phyloP scores from a whole-genome alignment of 2,797 vertebrate genomes.

The Lutra lutra region DNA sequence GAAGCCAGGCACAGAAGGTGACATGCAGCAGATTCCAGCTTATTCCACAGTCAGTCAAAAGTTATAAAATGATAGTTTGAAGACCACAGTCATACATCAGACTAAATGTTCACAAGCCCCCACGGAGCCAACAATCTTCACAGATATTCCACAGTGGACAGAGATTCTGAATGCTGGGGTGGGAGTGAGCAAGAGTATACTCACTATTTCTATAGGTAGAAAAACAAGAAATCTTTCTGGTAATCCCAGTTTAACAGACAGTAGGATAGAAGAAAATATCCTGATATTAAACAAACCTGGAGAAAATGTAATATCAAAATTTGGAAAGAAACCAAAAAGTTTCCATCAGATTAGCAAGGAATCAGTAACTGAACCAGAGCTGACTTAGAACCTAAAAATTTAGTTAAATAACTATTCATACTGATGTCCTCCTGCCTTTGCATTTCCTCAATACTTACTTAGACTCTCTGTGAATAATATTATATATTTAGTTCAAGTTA shows the following conservation, averaged over 20 bases:
- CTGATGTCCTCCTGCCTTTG: neutral
- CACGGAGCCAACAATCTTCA: neutral
- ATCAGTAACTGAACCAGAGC: neutral
- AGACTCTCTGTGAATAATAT: neutral
- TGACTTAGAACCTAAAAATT: neutral
- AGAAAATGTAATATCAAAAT: neutral
- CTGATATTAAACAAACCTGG: conserved; percentile 10
- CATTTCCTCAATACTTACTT: neutral
- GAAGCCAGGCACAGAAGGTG: conserved; percentile 56
- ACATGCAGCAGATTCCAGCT: conserved; percentile 60
- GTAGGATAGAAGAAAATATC: conserved; percentile 18
- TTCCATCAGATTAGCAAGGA: conserved; percentile 33
- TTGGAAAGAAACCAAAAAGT: conserved; percentile 29
- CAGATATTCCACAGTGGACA: neutral
- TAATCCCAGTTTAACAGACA: neutral
- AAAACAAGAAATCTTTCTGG: neutral
- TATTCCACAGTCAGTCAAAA: conserved; percentile 62
- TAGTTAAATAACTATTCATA: neutral
- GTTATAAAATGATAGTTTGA: conserved; percentile 61
- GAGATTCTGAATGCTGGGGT: neutral
- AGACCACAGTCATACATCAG: conserved; percentile 46
- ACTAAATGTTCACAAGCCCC: conserved; percentile 50
- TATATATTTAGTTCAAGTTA: neutral
- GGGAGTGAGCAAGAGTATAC: neutral
- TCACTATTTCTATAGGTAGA: neutral